Conservation (phyloP, 2,797 vertebrate species). For the Anas georgica region DNA sequence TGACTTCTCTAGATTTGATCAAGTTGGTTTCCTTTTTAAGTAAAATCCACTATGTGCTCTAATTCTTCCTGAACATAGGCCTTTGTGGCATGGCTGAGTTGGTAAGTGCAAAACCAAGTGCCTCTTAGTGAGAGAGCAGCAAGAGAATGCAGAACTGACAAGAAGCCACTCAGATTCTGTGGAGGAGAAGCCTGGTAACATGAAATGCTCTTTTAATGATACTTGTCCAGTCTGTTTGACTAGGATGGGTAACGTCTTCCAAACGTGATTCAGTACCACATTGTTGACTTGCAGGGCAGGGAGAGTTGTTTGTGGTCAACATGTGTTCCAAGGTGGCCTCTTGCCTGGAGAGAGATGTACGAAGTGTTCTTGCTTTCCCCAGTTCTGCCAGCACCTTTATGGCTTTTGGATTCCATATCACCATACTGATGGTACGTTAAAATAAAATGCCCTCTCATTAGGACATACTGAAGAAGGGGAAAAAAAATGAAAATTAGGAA, state of each 20-base stretch:
- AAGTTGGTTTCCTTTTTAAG: background rate
- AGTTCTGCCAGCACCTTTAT: background rate
- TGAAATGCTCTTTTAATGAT: background rate
- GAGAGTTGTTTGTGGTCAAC: background rate
- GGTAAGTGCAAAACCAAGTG: background rate
- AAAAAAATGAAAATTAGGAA: background rate
- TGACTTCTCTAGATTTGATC: background rate
- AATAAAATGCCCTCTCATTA: background rate
- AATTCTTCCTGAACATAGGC: rapidly evolving
- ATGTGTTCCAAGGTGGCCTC: background rate
- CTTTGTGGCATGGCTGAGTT: background rate
- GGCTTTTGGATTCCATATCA: background rate
- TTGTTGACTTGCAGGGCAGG: background rate
- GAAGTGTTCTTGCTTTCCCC: background rate
- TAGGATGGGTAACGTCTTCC: background rate
- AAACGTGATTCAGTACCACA: background rate
- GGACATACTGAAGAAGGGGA: background rate
- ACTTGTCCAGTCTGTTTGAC: background rate
- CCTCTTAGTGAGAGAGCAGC: background rate
- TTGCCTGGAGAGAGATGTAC: background rate
- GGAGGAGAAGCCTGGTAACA: background rate
- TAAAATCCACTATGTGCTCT: rapidly evolving
- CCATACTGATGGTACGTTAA: background rate
- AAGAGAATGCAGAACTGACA: background rate
- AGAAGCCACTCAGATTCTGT: background rate